These are phyloP conservation scores for Scylla paramamosain DNA, from an alignment of 1,140 invertebrate genomes.

Conservation along the genomic window DNA sequence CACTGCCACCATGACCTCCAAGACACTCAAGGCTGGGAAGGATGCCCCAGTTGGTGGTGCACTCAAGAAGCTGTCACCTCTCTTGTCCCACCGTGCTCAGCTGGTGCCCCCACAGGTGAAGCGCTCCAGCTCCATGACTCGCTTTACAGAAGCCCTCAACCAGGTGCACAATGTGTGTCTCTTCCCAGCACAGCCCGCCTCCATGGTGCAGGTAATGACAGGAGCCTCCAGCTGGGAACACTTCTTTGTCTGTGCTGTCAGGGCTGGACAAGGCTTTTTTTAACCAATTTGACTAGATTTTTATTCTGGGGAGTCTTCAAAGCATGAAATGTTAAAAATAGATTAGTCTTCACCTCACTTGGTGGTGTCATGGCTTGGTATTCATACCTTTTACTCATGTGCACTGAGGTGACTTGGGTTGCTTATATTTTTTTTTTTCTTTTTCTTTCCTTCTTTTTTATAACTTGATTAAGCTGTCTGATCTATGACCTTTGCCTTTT, in stretches of 20 bases:
- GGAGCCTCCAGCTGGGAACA: not conserved
- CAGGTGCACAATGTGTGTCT: constrained; percentile 70
- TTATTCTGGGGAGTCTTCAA: no score
- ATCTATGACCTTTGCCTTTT: no score
- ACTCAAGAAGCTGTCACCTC: constrained; percentile 22
- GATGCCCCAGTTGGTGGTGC: not conserved
- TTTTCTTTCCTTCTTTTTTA: no score
- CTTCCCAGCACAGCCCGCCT: constrained; percentile 50
- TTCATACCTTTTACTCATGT: no score
- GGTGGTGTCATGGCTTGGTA: no score
- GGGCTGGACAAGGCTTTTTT: not conserved
- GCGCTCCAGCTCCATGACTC: constrained; percentile 64
- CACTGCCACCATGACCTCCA: not conserved
- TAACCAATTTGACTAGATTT: not conserved
- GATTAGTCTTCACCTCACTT: no score
- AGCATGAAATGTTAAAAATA: no score
- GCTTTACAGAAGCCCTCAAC: constrained; percentile 66
- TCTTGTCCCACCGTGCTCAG: constrained; percentile 48
- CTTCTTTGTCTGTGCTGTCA: not conserved
- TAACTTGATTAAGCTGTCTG: no score
- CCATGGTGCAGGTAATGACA: constrained; percentile 34
- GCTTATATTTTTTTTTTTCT: no score
- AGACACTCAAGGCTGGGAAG: not conserved
- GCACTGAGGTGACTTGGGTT: no score
- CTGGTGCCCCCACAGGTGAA: constrained; percentile 62